Conservation (phyloP, 1,140 invertebrate species). For the Orchesella cincta region DNA sequence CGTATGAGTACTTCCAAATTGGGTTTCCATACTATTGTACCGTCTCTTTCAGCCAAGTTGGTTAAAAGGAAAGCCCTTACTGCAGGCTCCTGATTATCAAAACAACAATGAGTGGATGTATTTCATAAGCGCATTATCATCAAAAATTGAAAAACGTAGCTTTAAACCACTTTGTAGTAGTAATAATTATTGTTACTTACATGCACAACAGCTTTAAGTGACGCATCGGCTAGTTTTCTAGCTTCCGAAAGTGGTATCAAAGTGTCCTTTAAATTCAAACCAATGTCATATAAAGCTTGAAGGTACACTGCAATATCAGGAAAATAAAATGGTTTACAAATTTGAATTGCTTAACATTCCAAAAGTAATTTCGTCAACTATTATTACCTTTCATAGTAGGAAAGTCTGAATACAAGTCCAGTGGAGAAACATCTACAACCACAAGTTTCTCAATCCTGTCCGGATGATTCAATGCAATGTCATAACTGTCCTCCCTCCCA, state of each 20-base stretch:
- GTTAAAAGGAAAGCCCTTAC: slow-evolving; percentile 72
- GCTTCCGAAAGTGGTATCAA: slow-evolving; percentile 67
- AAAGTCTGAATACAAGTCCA: slow-evolving; percentile 66
- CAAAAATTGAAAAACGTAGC: no score
- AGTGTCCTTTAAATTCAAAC: no score
- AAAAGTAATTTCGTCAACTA: slow-evolving; percentile 61
- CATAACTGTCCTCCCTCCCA: slow-evolving; percentile 87
- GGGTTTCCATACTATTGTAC: slow-evolving; percentile 69
- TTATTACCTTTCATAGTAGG: slow-evolving; percentile 59
- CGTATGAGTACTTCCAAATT: slow-evolving; percentile 71
- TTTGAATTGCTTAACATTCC: slow-evolving; percentile 69
- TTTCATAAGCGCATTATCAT: no score
- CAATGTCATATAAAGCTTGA: background rate
- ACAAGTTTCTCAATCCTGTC: slow-evolving; percentile 75
- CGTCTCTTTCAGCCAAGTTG: slow-evolving; percentile 70
- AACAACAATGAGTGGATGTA: background rate
- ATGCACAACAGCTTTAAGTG: slow-evolving; percentile 57
- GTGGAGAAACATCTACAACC: slow-evolving; percentile 81
- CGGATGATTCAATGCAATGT: slow-evolving; percentile 70
- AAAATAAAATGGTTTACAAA: slow-evolving; percentile 61
- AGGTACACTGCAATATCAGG: background rate
- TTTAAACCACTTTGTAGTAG: no score
- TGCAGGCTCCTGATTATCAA: slow-evolving; percentile 54
- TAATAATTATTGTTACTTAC: no score
- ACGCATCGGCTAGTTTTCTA: slow-evolving; percentile 62